Evolutionary conservation across 92 coral and sea anemone genomes (phyloP), one percentile per base, ranked within the genome.

Genomic region (Pocillopora meandrina): DNA sequence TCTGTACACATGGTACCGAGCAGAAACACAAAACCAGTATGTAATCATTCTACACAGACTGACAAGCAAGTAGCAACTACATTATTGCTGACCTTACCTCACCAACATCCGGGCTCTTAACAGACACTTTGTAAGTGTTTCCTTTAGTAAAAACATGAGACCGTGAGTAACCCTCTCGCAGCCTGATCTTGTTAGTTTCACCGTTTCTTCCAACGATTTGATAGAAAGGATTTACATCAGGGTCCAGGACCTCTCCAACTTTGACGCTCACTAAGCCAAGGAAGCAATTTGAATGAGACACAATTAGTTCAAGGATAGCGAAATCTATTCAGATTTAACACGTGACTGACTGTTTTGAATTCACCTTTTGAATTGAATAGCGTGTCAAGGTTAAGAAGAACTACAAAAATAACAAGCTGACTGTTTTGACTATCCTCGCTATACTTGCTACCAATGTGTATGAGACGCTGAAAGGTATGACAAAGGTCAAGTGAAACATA

Each of bases 161-260:
- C 16, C 65, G 83, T 3, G 94, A 89, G 89, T 93, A 93, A 21
- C 98, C 98, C 74, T 93, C 98, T 36, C 98, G 95, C 73, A 93
- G 85, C 63, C 88, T 88, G 73, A 93, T 93, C 63, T 90, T 92
- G 82, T 86, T 89, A 23, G 98, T 93, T 76, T 93, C 94, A 57
- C 90, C 98, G 18, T 92, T 84, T 67, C 78, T 85, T 21, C 98
- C 98, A 67, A 79, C 82, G 77, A 93, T 91, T 87, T 89, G 92
- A 75, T 83, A 93, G 74, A 87, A 93, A 84, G 98, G 98, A 56
- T 90, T 92, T 21, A 90, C 91, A 60, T 89, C 88, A 23, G 98
- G 98, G 72, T 93, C 93, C 75, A 89, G 69, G 78, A 93, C 95
- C 9, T 93, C 98, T 14, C 94, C 95, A 9, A 92, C 93, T 60